Conservation (phyloP, 2,113 vertebrate species). For the Aegypius monachus region DNA sequence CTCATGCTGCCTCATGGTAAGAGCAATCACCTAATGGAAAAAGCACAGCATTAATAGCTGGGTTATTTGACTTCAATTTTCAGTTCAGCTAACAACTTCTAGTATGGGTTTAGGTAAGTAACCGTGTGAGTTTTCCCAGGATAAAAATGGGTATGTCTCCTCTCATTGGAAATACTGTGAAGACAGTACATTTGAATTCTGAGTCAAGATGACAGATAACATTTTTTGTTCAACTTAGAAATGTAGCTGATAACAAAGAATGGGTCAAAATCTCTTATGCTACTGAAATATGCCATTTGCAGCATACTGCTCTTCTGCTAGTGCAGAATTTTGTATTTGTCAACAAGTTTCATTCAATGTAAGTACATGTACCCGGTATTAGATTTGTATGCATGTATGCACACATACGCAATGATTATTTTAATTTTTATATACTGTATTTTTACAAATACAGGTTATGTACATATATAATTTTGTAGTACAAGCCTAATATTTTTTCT, state of each 20-base stretch:
- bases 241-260: not conserved
- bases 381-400: not conserved
- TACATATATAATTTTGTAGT: not conserved
- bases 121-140: not conserved
- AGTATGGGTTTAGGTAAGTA: not conserved
- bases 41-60: not conserved
- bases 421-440: not conserved
- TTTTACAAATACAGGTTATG: not conserved
- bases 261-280: not conserved
- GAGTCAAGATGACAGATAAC: not conserved
- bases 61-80: not conserved
- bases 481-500: not conserved
- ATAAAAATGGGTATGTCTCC: not conserved
- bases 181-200: not conserved
- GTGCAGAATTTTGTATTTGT: not conserved
- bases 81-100: not conserved
- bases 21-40: not conserved
- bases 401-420: not conserved
- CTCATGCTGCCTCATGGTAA: not conserved
- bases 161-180: not conserved
- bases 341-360: not conserved
- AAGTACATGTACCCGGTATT: fast-evolving
- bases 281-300: not conserved
- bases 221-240: not conserved
- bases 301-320: not conserved